phyloP scores from a whole-genome alignment of 2,888 invertebrate species.

The Epistrophe grossulariae region DNA sequence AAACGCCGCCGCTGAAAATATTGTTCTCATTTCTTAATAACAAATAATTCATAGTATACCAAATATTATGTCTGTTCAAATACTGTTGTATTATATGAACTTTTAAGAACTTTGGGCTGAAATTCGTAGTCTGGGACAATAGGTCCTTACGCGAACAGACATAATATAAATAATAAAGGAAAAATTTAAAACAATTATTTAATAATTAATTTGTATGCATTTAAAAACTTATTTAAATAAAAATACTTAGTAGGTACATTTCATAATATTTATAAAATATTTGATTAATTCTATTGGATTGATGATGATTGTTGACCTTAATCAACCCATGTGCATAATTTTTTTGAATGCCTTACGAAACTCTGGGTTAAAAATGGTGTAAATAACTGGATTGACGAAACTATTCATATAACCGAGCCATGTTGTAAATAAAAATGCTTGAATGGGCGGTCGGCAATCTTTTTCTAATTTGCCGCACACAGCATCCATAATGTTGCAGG shows the following conservation, averaged over 20 bases:
- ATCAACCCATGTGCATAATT: slow-evolving; percentile 89
- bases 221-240: neutral
- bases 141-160: too few relatives aligned
- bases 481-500: slow-evolving; percentile 98
- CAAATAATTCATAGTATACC: too few relatives aligned
- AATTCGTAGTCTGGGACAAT: too few relatives aligned
- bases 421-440: slow-evolving; percentile 96
- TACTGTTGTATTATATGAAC: too few relatives aligned
- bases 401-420: slow-evolving; percentile 99
- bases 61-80: too few relatives aligned
- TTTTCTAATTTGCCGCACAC: slow-evolving; percentile 94
- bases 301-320: slow-evolving; percentile 69
- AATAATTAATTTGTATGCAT: neutral
- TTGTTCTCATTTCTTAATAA: too few relatives aligned
- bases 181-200: too few relatives aligned
- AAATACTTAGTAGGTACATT: slow-evolving; percentile 18
- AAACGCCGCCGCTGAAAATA: too few relatives aligned
- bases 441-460: slow-evolving; percentile 92
- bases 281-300: slow-evolving; percentile 43
- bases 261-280: slow-evolving; percentile 70
- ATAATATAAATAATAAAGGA: neutral
- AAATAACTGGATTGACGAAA: slow-evolving; percentile 96
- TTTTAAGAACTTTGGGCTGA: too few relatives aligned
- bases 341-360: slow-evolving; percentile 99
- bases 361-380: slow-evolving; percentile 98